Percentiles rank a stretch among this genome's conserved stretches.
These are phyloP conservation scores for Chaenodraco wilsoni DNA, from an alignment of 2,797 vertebrate species.

Conservation along the genomic window DNA sequence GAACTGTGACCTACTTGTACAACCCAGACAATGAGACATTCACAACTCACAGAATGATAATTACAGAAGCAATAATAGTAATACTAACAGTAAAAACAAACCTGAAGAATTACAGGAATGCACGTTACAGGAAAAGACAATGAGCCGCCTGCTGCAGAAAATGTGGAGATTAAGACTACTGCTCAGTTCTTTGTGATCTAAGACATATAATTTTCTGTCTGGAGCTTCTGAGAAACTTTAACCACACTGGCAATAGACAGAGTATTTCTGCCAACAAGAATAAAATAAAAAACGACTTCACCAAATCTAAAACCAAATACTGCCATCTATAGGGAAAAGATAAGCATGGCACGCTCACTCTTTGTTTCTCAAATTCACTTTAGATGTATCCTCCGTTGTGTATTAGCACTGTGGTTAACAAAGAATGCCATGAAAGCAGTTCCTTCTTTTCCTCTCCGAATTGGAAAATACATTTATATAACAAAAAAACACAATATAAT, in stretches of 20 bases:
- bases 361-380: not conserved
- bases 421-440: not conserved
- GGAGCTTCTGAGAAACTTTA: constrained; percentile 9
- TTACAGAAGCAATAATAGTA: not conserved
- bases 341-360: not conserved
- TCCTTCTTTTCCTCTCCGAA: not conserved
- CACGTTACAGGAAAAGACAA: not conserved
- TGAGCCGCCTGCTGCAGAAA: not conserved
- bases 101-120: not conserved
- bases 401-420: constrained; percentile 1
- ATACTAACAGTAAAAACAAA: not conserved
- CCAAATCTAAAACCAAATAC: constrained; percentile 28
- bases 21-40: not conserved
- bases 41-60: not conserved
- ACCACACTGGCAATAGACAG: not conserved
- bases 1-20: not conserved
- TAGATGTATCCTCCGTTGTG: not conserved
- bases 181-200: too few species aligned
- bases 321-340: constrained; percentile 50
- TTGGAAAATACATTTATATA: not conserved
- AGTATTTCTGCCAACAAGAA: not conserved
- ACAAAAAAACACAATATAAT: not conserved
- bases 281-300: not conserved
- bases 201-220: not conserved
- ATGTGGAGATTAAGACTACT: not conserved